Conservation (phyloP, 2,113 vertebrate species). For the Seriola aureovittata region DNA sequence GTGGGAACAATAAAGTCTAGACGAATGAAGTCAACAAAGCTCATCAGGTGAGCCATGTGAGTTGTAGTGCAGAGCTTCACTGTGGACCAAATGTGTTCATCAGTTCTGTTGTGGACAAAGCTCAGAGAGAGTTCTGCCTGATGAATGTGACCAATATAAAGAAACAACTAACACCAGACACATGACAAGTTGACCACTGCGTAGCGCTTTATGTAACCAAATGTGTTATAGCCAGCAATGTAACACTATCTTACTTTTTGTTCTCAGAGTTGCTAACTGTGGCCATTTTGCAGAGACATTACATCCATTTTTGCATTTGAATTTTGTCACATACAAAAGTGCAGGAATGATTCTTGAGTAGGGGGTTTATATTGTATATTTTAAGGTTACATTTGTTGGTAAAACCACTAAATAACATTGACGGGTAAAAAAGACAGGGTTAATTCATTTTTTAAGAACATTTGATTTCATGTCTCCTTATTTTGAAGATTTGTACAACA, state of each 20-base stretch:
- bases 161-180: not conserved
- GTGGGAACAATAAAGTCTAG: not conserved
- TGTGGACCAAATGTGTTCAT: not conserved
- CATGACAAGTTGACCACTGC: not conserved
- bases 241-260: not conserved
- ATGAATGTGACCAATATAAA: not conserved
- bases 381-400: not conserved
- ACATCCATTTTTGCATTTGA: not conserved
- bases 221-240: not conserved
- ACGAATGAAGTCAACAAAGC: not conserved
- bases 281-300: not conserved
- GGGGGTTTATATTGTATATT: not conserved
- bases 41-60: not conserved
- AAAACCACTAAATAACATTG: not conserved
- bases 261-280: not conserved
- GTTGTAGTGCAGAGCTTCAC: not conserved
- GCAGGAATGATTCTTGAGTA: not conserved
- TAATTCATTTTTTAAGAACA: not conserved
- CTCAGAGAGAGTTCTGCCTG: not conserved
- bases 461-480: not conserved
- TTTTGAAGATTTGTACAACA: not conserved
- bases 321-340: not conserved
- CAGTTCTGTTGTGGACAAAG: not conserved
- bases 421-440: not conserved
- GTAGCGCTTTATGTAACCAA: not conserved